Evolutionary conservation across 2,888 invertebrate genomes (phyloP).

Genomic region (Drosophila borealis): DNA sequence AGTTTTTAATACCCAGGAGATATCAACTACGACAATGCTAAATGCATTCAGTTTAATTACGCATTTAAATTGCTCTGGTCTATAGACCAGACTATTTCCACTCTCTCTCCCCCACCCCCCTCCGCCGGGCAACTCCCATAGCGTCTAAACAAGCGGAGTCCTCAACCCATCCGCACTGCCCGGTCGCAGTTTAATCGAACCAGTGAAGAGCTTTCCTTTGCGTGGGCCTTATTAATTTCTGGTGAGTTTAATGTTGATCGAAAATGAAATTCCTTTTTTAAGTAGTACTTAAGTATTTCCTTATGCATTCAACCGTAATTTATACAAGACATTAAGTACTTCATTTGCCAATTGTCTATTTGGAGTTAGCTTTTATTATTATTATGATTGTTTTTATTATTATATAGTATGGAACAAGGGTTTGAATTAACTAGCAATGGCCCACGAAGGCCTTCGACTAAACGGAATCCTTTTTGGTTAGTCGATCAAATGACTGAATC

Average conservation of each 20-base stretch:
- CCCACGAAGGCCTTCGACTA: no score
- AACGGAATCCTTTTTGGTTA: no score
- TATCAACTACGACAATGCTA: conserved; percentile 13
- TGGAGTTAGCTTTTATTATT: background rate
- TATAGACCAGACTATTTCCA: conserved; percentile 13
- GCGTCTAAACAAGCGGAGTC: conserved; percentile 5
- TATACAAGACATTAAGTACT: background rate
- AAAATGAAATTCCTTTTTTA: conserved; percentile 9
- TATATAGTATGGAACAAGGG: no score
- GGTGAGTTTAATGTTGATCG: conserved; percentile 21
- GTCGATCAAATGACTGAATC: no score
- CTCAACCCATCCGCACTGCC: background rate
- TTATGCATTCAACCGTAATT: background rate
- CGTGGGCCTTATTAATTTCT: conserved; percentile 25
- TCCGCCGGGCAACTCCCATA: conserved; percentile 13
- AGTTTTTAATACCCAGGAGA: conserved; percentile 24
- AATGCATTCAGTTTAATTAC: conserved; percentile 53
- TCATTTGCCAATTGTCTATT: background rate
- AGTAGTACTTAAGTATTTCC: conserved; percentile 1
- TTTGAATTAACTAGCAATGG: no score
- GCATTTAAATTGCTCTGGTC: conserved; percentile 50
- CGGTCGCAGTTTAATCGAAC: background rate
- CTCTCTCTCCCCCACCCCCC: no score
- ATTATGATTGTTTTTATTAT: background rate
- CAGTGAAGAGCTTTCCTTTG: conserved; percentile 1